Evolutionary conservation across 2,113 vertebrate species (phyloP), one percentile per base, ranked within the genome.

Genomic region (Anser cygnoides): DNA sequence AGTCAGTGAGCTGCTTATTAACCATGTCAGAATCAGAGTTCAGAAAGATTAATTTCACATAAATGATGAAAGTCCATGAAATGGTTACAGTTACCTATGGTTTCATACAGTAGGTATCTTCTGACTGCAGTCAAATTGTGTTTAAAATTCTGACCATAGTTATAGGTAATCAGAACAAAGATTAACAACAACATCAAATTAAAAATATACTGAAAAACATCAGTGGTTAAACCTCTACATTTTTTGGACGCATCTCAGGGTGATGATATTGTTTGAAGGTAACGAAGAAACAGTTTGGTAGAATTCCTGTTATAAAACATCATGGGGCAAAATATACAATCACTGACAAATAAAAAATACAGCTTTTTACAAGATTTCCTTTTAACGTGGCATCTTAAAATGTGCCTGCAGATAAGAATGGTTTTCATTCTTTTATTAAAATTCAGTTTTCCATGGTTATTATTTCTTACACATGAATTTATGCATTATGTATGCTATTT

Each of bases 301-400:
- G 74, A 63, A 63, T 85, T 35, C 57, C 70, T 96, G 76, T 52
- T 90, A 95, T 65, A 92, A 92, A 96, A 91, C 72, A 23, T 85
- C 43, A 94, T 89, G 91, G 91, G 82, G 63, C 41, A 94, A 96
- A 93, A 96, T 80, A 91, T 92, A 83, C 67, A 94, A 39, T 46
- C 61, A 85, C 28, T 77, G 81, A 91, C 94, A 92, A 95, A 94
- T 91, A 90, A 95, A 96, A 93, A 90, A 35, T 79, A 65, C 80
- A 94, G 23, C 29, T 92, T 96, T 95, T 94, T 95, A 94, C 84
- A 90, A 91, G 80, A 52, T 88, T 81, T 93, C 62, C 76, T 92
- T 92, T 95, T 92, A 94, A 90, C 65, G 82, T 66, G 89, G 84
- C 92, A 97, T 97, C 92, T 97, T 97, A 96, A 96, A 97, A 96